Evolutionary conservation across 1,140 invertebrate genomes (phyloP), one percentile per base, ranked within the genome.

Genomic region (Microplitis mediator): DNA sequence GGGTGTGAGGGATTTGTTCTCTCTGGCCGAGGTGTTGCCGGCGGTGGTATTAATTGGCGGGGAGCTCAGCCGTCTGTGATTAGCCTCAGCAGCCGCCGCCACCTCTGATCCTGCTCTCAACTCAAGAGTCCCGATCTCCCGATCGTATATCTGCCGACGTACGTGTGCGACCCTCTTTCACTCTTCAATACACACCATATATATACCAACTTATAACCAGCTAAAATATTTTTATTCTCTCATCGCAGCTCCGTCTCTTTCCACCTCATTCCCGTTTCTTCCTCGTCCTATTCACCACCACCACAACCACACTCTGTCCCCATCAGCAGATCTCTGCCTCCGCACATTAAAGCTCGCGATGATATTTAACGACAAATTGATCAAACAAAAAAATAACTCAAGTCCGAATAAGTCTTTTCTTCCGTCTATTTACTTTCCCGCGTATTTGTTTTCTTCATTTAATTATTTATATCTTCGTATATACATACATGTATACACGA

Each of bases 1-100:
- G 23, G 52, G 35, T 51, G 54, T 45, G 36, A 13, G 54, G 61
- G 54, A 56, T 62, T 71, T 68, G 36, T 62, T 39, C 62, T 71
- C 73, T 68, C 56, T 64, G 66, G 74, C 69, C 75, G 78, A 80
- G 78, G 79, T 81, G 81, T 83, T 84, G 81, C 81, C 81, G 78
- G 80, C 81, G 81, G 80, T 83, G 81, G 79, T 83, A 84, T 84
- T 84, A 83, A 84, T 83, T 84, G 82, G 81, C 81, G 80, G 79
- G 80, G 75, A 80, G 76, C 75, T 75, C 79, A 77, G 75, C 81
- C 78, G 80, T 76, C 80, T 83, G 82, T 83, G 81, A 84, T 84
- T 83, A 84, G 82, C 80, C 78, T 76, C 76, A 73, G 77, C 78
- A 80, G 82, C 82, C 80, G 81, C 78, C 81, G 74, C 76, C 79